Base-by-base conservation (phyloP, 2,113 vertebrate species). In the Salvelinus namaycush region DNA sequence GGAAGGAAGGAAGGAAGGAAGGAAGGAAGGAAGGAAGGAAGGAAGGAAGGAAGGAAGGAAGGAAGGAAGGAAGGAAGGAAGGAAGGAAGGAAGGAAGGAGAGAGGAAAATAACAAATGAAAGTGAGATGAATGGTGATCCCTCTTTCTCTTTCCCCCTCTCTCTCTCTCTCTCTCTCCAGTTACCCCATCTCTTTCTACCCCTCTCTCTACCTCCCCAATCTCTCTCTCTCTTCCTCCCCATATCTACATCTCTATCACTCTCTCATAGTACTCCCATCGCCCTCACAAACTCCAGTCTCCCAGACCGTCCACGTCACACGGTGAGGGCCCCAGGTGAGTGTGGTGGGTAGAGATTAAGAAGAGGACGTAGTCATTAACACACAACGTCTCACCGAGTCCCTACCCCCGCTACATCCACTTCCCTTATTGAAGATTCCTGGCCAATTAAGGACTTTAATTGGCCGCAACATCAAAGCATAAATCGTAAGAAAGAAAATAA, bases 391-490 rank as follows among this genome's bases (percentile, higher is more conserved):
- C 39, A 12, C 39, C 39, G 2, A 11, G 39, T 44, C 39, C 39
- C 9, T 27, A 22, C 20, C 2, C 26, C 26, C 31, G 16, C 67
- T 20, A 9, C 29, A 31, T 20, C 67, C 14, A 18, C 64, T 57
- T 24, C n/a, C 57, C 59, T 66, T 49, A n/a, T 70, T 76, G 14
- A 27, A 27, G 27, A 26, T 70, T 60, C 29, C 77, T 26, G 27
- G 18, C 69, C 79, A 79, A 83, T 83, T 83, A 83, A 59, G 26
- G 14, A 39, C 62, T 29, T 79, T 79, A 79, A 77, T 77, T 44
- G 39, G 59, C 76, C 31, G 65, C 70, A 74, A 70, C 76, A 82
- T 87, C 86, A 83, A 83, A 83, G 76, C 31, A 64, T 31, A 60
- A 62, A 20, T 14, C 7, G 14, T 67, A 57, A 79, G 67, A 76